These are phyloP conservation scores for Neomicropteryx cornuta DNA, from an alignment of 1,140 invertebrate species.

Conservation along the genomic window DNA sequence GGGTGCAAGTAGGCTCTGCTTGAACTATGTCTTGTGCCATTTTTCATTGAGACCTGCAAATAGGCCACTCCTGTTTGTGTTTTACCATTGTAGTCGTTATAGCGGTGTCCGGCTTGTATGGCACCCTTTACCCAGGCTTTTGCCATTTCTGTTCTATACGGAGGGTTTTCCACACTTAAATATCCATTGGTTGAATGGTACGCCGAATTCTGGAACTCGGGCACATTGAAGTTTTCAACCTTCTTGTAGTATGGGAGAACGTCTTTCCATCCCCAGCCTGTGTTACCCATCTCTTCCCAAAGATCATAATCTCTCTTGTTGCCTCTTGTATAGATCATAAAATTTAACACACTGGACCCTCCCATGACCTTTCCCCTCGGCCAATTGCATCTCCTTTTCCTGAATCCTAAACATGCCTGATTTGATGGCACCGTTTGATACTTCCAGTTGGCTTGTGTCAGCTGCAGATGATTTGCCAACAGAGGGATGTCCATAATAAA, in stretches of 20 bases:
- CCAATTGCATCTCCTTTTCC: conserved; percentile 53
- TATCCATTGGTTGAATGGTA: conserved; percentile 40
- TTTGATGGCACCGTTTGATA: conserved; percentile 49
- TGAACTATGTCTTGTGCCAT: conserved; percentile 45
- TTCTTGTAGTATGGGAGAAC: conserved; percentile 70
- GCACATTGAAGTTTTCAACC: conserved; percentile 41
- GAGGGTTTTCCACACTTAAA: conserved; percentile 47
- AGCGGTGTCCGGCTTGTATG: conserved; percentile 55
- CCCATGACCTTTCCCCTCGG: conserved; percentile 70
- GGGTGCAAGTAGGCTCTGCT: conserved; percentile 59
- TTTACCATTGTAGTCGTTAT: conserved; percentile 41
- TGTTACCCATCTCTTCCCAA: conserved; percentile 66
- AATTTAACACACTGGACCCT: conserved; percentile 77
- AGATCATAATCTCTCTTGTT: conserved; percentile 63
- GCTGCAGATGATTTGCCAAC: conserved; percentile 49
- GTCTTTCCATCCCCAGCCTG: conserved; percentile 46
- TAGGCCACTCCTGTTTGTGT: conserved; percentile 36
- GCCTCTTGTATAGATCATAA: conserved; percentile 85
- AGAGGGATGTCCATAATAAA: conserved; percentile 58
- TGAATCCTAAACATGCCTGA: conserved; percentile 41
- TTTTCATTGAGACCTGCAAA: conserved; percentile 43
- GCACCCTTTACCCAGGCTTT: conserved; percentile 59
- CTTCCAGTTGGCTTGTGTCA: conserved; percentile 50
- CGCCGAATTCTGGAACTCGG: conserved; percentile 16
- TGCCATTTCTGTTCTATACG: conserved; percentile 48